These are phyloP conservation scores for Drosophila ambigua DNA, from an alignment of 1,140 invertebrate species.

Conservation along the genomic window DNA sequence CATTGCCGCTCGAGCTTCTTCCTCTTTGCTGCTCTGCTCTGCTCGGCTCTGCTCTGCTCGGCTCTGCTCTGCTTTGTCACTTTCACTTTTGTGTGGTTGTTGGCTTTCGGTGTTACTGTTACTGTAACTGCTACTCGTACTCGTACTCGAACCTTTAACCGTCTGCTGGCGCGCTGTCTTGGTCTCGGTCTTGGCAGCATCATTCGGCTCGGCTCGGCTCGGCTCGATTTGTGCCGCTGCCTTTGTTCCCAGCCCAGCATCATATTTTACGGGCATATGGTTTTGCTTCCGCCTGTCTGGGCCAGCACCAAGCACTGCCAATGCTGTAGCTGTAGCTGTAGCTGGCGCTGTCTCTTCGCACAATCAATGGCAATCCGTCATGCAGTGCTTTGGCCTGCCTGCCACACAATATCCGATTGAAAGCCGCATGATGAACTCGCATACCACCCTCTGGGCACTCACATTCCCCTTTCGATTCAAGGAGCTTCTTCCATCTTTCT, in stretches of 20 bases:
- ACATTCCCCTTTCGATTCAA: background rate
- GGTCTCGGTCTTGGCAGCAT: slow-evolving; percentile 45
- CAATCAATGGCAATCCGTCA: slow-evolving; percentile 43
- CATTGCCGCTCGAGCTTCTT: slow-evolving; percentile 68
- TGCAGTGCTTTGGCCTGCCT: slow-evolving; percentile 7
- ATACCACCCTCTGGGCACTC: too few relatives aligned
- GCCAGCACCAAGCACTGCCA: slow-evolving; percentile 2
- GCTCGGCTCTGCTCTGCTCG: too few relatives aligned
- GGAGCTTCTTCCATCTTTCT: slow-evolving; percentile 9
- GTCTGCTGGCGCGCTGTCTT: slow-evolving; percentile 29
- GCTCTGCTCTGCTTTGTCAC: slow-evolving; percentile 41
- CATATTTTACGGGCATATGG: slow-evolving; percentile 49
- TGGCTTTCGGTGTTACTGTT: slow-evolving; percentile 3
- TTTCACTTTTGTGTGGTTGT: slow-evolving; percentile 59
- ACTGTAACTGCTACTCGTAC: slow-evolving; percentile 1
- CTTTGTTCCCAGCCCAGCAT: slow-evolving; percentile 56
- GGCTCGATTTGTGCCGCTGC: slow-evolving; percentile 33
- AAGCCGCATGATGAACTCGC: slow-evolving; percentile 8
- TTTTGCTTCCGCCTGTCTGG: slow-evolving; percentile 35
- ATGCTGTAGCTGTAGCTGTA: background rate
- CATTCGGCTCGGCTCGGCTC: slow-evolving; percentile 15
- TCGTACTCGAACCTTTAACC: slow-evolving; percentile 24
- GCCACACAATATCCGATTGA: slow-evolving; percentile 8
- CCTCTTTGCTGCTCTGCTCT: slow-evolving; percentile 48
- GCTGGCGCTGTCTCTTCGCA: background rate